Evolutionary conservation across 2,888 invertebrate genomes (phyloP).

Genomic region (Parapristionchus giblindavisi): DNA sequence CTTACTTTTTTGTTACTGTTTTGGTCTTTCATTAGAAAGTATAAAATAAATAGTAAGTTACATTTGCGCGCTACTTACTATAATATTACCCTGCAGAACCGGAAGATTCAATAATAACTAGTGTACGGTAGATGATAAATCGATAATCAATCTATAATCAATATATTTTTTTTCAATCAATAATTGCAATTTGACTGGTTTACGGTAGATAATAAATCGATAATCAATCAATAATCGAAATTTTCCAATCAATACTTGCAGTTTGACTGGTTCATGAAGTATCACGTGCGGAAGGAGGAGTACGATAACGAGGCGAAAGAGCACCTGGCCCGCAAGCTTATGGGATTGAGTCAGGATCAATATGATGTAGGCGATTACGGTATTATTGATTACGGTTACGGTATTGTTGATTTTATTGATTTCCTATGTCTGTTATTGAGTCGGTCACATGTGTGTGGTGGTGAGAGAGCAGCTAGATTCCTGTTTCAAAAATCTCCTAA

Average conservation of each 20-base stretch:
- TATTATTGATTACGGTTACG: constrained; percentile 61
- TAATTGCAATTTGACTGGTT: background rate
- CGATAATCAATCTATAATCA: background rate
- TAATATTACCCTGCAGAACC: no score
- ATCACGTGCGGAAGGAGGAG: constrained; percentile 79
- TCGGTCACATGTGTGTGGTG: background rate
- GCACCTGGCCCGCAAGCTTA: constrained; percentile 82
- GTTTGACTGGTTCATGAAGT: constrained; percentile 83
- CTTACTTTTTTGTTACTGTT: background rate
- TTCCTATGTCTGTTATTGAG: background rate
- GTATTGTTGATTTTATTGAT: background rate
- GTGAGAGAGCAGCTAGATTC: background rate
- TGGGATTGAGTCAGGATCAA: constrained; percentile 75
- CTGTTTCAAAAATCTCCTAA: background rate
- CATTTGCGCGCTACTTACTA: no score
- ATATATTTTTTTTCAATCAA: background rate
- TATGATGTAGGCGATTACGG: no score
- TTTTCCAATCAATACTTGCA: background rate
- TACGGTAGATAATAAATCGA: background rate
- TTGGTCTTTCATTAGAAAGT: no score
- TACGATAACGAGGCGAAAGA: constrained; percentile 85
- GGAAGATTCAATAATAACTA: no score
- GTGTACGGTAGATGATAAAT: no score
- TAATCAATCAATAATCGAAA: no score
- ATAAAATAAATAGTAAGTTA: no score